Evolutionary conservation across 2,797 vertebrate genomes (phyloP).

Genomic region (Perdix hodgsoniae): DNA sequence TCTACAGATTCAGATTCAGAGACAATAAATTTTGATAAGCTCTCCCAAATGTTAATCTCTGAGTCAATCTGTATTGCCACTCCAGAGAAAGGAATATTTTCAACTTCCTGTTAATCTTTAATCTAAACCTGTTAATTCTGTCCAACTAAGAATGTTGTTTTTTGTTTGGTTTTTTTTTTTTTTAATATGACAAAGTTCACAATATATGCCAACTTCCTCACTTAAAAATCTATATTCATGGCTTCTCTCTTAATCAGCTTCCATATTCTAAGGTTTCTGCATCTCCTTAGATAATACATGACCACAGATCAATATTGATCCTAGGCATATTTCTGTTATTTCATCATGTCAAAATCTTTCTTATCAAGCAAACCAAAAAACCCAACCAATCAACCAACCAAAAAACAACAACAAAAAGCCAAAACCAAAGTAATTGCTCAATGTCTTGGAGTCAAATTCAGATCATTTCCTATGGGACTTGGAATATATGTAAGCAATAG

Average conservation of each 20-base stretch:
- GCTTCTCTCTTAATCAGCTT: not conserved
- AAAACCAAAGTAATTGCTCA: not conserved
- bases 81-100: not conserved
- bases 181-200: not conserved
- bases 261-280: not conserved
- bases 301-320: not conserved
- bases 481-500: not conserved
- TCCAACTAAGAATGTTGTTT: not conserved
- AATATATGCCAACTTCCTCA: not conserved
- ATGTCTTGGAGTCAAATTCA: not conserved
- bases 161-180: fast-evolving
- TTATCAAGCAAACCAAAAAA: not conserved
- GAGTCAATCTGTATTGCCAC: not conserved
- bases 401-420: not conserved
- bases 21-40: not conserved
- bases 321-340: not conserved
- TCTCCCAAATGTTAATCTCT: not conserved
- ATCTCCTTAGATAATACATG: not conserved
- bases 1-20: not conserved
- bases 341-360: not conserved
- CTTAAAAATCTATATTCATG: not conserved
- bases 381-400: not conserved
- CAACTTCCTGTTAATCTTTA: not conserved
- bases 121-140: not conserved
- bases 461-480: not conserved